Evolutionary conservation across 2,888 invertebrate species (phyloP).

Genomic region (Diogma glabrata): DNA sequence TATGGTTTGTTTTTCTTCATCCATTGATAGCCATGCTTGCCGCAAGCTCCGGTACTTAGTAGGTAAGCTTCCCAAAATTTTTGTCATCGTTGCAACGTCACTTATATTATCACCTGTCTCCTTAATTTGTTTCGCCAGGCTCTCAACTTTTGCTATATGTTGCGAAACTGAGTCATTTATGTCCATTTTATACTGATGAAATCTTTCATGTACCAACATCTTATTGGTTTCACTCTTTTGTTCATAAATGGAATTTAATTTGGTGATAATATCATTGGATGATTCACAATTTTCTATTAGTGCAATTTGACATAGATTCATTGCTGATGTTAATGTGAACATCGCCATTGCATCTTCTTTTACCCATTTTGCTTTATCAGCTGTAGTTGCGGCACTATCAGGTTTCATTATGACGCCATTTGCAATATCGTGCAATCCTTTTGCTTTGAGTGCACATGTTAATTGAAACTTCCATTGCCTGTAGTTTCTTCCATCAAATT

Average conservation of each 20-base stretch:
- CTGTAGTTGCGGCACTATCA: background rate
- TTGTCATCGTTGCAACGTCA: too few relatives aligned
- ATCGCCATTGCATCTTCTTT: background rate
- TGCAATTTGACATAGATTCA: background rate
- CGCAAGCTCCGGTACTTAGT: background rate
- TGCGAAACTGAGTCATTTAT: background rate
- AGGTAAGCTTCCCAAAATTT: background rate
- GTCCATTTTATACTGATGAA: background rate
- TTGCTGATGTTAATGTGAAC: constrained; percentile 1
- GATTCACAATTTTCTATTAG: background rate
- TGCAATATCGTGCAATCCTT: background rate
- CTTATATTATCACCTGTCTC: too few relatives aligned
- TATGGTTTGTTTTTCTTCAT: background rate
- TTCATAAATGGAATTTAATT: background rate
- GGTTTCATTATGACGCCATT: background rate
- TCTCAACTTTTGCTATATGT: too few relatives aligned
- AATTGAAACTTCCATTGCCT: constrained; percentile 1
- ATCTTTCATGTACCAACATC: background rate
- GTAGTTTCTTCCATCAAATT: background rate
- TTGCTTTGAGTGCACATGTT: background rate
- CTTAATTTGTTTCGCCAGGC: background rate
- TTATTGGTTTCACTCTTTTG: background rate
- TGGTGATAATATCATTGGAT: background rate
- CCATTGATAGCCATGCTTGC: too few relatives aligned
- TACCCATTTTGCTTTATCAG: background rate